Base-by-base conservation (phyloP, 1,140 invertebrate species). In the Cyclina sinensis region DNA sequence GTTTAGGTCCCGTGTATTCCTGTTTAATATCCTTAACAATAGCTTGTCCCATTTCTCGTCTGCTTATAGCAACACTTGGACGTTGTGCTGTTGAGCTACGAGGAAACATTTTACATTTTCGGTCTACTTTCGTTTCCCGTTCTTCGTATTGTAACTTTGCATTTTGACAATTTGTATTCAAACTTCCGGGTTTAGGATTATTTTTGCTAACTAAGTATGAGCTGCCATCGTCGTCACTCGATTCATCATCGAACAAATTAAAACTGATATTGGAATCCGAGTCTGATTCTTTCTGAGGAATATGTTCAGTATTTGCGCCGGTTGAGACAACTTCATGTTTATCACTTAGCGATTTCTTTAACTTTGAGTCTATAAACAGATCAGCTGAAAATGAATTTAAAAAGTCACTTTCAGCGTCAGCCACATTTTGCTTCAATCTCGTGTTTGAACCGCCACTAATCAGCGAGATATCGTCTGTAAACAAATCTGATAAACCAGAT, bases 1-100 rank as follows among this genome's bases (percentile, higher is more conserved):
- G 74, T 79, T 65, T 73, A 16, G 37, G 32, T 80, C 62, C 62
- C 24, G 80, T 82, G 18, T 48, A 54, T 32, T 51, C 74, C 43
- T 21, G 48, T 54, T 51, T 35, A 16, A 4, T 32, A 2, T 4
- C 39, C 30, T 51, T 2, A 70, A 11, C n/a, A 4, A 37, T 4
- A n/a, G 32, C 12, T 21, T 37, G 7, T 37, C 65, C 65, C 35
- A 39, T 37, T 14, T 37, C 9, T 37, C 65, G 32, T 5, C 16
- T 70, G 37, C 37, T 70, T 37, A 70, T 14, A 37, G 3, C 54
- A 21, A 5, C 21, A 9, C 5, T 9, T 57, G 18, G 18, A n/a
- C 37, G 9, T 27, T 70, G 35, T 18, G 24, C 16, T 37, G 32
- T 4, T 9, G 14, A 35, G n/a, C 24, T 62, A 27, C 27, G 57